These are phyloP conservation scores for Bombylius discolor DNA, from an alignment of 2,888 invertebrate species.

Conservation along the genomic window DNA sequence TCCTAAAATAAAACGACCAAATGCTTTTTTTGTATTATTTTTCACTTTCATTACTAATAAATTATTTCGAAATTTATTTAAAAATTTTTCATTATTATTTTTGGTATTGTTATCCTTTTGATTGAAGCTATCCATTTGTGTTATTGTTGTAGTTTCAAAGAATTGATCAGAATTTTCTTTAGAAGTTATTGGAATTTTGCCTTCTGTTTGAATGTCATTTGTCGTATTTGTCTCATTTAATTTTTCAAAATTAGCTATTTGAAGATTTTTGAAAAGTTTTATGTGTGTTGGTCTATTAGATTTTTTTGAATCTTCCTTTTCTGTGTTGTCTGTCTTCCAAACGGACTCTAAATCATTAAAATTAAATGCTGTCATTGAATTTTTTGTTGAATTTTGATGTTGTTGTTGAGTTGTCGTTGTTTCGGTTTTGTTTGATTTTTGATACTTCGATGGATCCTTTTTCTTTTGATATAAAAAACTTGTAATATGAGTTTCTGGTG, in stretches of 20 bases:
- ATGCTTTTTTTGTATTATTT: not conserved
- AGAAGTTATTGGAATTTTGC: too few species aligned
- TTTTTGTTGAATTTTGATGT: not conserved
- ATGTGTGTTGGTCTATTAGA: too few species aligned
- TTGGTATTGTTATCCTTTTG: not conserved
- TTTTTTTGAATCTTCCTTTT: too few species aligned
- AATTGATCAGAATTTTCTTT: too few species aligned
- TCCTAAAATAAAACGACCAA: not conserved
- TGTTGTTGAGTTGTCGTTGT: not conserved
- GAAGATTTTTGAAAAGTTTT: too few species aligned
- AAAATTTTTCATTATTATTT: not conserved
- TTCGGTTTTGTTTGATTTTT: too few species aligned
- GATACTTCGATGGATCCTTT: not conserved
- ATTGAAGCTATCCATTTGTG: not conserved
- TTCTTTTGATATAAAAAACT: slow-evolving; percentile 12
- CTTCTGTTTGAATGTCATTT: too few species aligned
- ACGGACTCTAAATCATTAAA: not conserved
- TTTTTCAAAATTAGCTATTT: too few species aligned
- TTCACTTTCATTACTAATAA: not conserved
- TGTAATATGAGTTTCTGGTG: slow-evolving; percentile 13
- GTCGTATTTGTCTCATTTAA: too few species aligned
- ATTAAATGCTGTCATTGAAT: slow-evolving; percentile 2
- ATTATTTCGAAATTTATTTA: not conserved
- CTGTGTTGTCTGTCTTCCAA: not conserved
- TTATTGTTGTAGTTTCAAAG: too few species aligned